phyloP scores from a whole-genome alignment of 2,888 invertebrate species.

The Terebella lapidaria region DNA sequence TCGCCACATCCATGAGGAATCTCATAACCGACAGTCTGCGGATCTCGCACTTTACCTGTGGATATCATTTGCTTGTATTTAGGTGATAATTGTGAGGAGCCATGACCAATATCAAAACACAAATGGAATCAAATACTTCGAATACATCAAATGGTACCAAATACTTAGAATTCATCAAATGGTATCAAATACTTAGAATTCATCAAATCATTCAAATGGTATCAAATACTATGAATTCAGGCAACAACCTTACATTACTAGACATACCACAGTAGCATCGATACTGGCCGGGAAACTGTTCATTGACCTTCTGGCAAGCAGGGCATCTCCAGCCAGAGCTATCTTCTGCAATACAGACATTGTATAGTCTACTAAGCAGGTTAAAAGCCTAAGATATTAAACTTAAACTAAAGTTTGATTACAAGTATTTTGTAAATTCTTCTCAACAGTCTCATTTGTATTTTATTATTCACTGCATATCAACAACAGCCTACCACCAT shows the following conservation, averaged over 20 bases:
- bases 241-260: too few species aligned
- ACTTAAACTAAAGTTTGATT: background rate
- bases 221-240: too few species aligned
- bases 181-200: too few species aligned
- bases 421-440: too few species aligned
- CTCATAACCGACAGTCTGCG: conserved; percentile 66
- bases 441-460: too few species aligned
- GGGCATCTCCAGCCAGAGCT: conserved; percentile 87
- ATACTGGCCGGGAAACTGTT: conserved; percentile 72
- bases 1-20: conserved; percentile 90
- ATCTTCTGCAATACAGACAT: conserved; percentile 13
- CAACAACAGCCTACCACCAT: too few species aligned
- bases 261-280: conserved; percentile 83
- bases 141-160: too few species aligned
- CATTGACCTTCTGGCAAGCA: conserved; percentile 79
- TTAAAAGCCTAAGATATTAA: background rate
- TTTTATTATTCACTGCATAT: too few species aligned
- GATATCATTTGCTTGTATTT: background rate
- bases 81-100: background rate
- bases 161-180: too few species aligned
- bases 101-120: background rate
- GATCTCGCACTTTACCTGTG: conserved; percentile 44
- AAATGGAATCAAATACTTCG: too few species aligned
- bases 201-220: too few species aligned
- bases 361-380: background rate